A percentile compares a stretch with the other conserved stretches of the same genome.
Conservation (phyloP, 1,140 invertebrate species). For the Ephestia elutella region DNA sequence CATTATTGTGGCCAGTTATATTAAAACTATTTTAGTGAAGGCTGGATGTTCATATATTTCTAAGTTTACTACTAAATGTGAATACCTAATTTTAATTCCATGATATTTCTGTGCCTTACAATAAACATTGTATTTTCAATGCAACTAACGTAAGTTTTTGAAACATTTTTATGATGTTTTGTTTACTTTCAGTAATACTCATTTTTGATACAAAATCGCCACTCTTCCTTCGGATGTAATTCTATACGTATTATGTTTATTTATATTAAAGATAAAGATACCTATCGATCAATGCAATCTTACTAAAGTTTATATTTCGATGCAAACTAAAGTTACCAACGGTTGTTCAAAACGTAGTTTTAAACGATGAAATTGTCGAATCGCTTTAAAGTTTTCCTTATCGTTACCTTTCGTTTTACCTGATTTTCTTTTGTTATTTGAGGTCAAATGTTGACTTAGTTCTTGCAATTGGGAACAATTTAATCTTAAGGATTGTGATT, state of each 20-base stretch:
- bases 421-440: conserved; percentile 59
- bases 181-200: conserved; percentile 44
- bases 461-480: conserved; percentile 65
- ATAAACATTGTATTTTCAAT: conserved; percentile 1
- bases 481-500: conserved; percentile 69
- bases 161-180: conserved; percentile 13
- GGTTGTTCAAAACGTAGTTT: conserved; percentile 62
- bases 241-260: background rate
- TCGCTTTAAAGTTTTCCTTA: conserved; percentile 60
- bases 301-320: conserved; percentile 35
- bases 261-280: background rate
- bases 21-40: conserved; percentile 58
- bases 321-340: conserved; percentile 67
- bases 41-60: conserved; percentile 42
- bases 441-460: conserved; percentile 49
- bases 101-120: conserved; percentile 24
- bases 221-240: background rate
- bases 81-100: conserved; percentile 24
- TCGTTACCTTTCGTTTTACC: conserved; percentile 68
- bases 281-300: conserved; percentile 5
- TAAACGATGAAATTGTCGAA: conserved; percentile 51
- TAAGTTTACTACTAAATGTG: conserved; percentile 30
- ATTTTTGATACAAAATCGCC: conserved; percentile 27
- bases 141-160: conserved; percentile 3
- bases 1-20: conserved; percentile 68